Base-by-base conservation (phyloP, 2,113 vertebrate species). In the Sardina pilchardus region DNA sequence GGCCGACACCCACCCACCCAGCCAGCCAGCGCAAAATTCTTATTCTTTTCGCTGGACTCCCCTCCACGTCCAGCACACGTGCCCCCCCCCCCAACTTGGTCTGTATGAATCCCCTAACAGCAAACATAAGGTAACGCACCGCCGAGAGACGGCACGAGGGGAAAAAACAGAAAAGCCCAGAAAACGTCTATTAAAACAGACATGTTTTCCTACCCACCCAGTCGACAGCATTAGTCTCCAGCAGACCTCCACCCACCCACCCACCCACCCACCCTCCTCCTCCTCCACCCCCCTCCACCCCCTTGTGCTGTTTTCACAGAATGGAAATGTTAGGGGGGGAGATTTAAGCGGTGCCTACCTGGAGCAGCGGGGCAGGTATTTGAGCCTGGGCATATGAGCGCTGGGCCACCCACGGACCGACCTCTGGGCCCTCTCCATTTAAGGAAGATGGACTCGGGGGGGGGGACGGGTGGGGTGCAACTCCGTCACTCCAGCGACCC, bases 331-430 rank as follows among this genome's bases (percentile, higher is more conserved):
- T 94, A 94, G 89, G 84, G 87, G 39, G 63, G 86, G 85, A 92
- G 94, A 91, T 93, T 95, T 93, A 93, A 83, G 75, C 47, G 87
- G 89, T 89, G 94, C 90, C 92, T 94, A 91, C 67, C 43, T 89
- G 89, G 30, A 34, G 71, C 87, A 89, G 89, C 90, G 87, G 59
- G 90, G 85, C 92, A 94, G 92, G 92, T 94, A 94, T 93, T 92
- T 89, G 85, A 84, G 63, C 81, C 45, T 89, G 86, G 48, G 44
- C 42, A 48, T 39, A 80, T 36, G 75, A 93, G 87, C 90, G 88
- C 87, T 48, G 30, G 92, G 6, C 86, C 85, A 87, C 87, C 83
- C 87, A 85, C 2, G 53, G 14, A 88, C 84, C 80, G 45, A 36
- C 44, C 71, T 78, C 30, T 78, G 12, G 71, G 71, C 36, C 42